Base-by-base conservation (phyloP, 2,797 vertebrate species). In the Holocentrus rufus region DNA sequence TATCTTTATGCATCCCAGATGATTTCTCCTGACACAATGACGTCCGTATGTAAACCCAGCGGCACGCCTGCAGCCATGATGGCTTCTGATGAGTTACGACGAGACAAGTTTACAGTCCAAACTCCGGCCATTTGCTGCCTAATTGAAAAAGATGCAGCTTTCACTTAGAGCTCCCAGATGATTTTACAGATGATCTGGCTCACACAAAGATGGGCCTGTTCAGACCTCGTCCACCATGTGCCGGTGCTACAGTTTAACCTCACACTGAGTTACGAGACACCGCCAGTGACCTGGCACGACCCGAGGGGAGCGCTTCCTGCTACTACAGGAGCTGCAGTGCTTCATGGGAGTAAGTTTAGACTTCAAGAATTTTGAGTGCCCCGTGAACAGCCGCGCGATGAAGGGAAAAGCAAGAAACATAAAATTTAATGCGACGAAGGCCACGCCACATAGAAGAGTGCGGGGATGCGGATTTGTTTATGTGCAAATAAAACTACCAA, bases 141-240 rank as follows among this genome's bases (percentile, higher is more conserved):
- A 85, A 87, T 86, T 85, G 83, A 91, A 87, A 91, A 85, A 69
- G 60, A 76, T 74, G 59, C 70, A 66, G 80, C 76, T 58, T 80
- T 87, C 62, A 85, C 81, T 83, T 69, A 68, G 20, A 27, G 52
- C 65, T 84, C 77, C 78, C 79, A 18, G 72, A 83, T 77, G 86
- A 77, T 84, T 86, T 88, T 70, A 89, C 87, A 85, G 62, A 73
- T 88, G 77, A 60, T 80, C 65, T 77, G 70, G 70, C 59, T 55
- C 15, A 67, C 65, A 90, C 89, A 92, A 91, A 89, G 89, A 83
- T 36, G n/a, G 49, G 17, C 23, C 74, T 83, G 82, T 88, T 78
- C 47, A 42, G 74, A 60, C 5, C 47, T 18, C 20, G 3, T 72
- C 76, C 77, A 61, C 77, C 86, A 83, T 79, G 55, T 88, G 83